Base-by-base conservation (phyloP, 2,888 invertebrate genomes). In the Limnephilus lunatus region DNA sequence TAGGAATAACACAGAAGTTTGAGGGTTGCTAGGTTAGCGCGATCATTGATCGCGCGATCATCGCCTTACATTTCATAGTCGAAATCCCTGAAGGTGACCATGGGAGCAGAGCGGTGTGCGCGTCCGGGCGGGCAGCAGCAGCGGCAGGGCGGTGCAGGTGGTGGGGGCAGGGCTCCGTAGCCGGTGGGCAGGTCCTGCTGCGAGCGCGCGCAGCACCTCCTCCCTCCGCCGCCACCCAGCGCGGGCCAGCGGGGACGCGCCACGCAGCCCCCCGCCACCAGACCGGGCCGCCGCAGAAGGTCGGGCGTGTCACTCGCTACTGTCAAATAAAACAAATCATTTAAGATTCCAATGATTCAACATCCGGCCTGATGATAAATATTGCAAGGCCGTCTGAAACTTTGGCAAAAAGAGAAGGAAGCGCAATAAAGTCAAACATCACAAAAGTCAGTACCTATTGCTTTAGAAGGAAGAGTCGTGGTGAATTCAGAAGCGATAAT, bases 11-110 rank as follows among this genome's bases (percentile, higher is more conserved):
- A 44, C 11, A 44, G 44, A 44, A 44, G 44, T 11, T 11, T 44
- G 12, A 44, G 44, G 44, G 44, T 44, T 44, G 44, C 44, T 14
- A 15, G 48, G 14, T 14, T 14, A 14, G 48, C 14, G 3, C 0
- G 48, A 48, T 68, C 9, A 25, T 25, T n/a, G 25, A n/a, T n/a
- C 9, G 68, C n/a, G n/a, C n/a, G n/a, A n/a, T n/a, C n/a, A n/a
- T n/a, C 25, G 68, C 9, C 89, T 93, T 93, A 93, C 14, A 93
- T 80, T 92, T 93, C 93, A 25, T 93, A 93, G 81, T 93, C 93
- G 31, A 93, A 85, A 83, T 92, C 96, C 94, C 96, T 96, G 94
- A 97, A 97, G 31, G 96, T 95, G 53, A 97, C 97, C n/a, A 95
- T 96, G 0, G 97, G 97, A 4, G 97, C 97, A 0, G 97, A 97